These are phyloP conservation scores for Malurus leucopterus DNA, from an alignment of 2,797 vertebrate genomes.

Conservation along the genomic window DNA sequence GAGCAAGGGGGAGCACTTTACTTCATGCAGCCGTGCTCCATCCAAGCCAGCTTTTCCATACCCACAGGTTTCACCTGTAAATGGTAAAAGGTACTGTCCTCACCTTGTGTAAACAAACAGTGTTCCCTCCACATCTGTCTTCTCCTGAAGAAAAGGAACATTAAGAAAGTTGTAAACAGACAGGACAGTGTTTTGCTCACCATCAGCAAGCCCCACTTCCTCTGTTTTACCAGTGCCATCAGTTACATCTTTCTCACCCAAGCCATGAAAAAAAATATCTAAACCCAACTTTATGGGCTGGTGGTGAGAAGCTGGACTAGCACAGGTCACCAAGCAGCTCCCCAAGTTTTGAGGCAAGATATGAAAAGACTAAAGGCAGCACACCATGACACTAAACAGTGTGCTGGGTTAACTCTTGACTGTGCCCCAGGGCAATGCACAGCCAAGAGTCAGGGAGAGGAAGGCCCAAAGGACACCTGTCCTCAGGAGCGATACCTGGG, in stretches of 20 bases:
- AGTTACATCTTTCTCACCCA: background rate
- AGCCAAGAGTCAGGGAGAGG: background rate
- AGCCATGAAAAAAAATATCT: background rate
- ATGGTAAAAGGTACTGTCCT: background rate
- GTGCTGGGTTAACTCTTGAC: rapidly evolving
- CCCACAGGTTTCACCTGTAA: background rate
- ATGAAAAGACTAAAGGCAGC: background rate
- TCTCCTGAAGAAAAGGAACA: constrained; percentile 80
- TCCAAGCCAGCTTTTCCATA: background rate
- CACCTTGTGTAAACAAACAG: constrained; percentile 96
- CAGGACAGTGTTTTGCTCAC: background rate
- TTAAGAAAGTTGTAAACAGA: background rate
- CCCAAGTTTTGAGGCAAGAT: background rate
- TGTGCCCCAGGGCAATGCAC: rapidly evolving
- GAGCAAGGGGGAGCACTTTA: background rate
- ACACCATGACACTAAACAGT: background rate
- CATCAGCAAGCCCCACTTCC: background rate
- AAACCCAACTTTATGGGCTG: background rate
- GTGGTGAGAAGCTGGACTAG: background rate
- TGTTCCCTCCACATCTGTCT: constrained; percentile 94
- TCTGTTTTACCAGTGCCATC: background rate
- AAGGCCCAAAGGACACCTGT: rapidly evolving
- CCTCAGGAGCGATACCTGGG: rapidly evolving
- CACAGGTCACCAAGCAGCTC: background rate
- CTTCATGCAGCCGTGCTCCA: background rate